Evolutionary conservation across 2,888 invertebrate genomes (phyloP), one percentile per base, ranked within the genome.

Genomic region (Drosophila subsilvestris): DNA sequence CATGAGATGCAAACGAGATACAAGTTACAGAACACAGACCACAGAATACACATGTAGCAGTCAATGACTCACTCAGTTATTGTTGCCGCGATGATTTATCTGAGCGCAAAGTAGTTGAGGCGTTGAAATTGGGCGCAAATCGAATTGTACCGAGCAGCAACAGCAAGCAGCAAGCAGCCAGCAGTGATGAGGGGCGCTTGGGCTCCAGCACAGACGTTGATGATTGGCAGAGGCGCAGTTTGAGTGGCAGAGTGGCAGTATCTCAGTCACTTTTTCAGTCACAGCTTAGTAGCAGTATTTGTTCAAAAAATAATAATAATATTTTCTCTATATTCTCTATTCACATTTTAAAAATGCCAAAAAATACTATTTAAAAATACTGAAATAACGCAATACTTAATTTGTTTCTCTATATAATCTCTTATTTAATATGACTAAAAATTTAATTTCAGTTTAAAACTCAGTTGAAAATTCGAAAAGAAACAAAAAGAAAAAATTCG

Each of bases 111-210:
- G 75, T 69, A 73, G 86, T 79, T 83, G 81, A 85, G 85, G 85
- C 85, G 85, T 88, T 85, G 81, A 85, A 83, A 85, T 85, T 88
- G 85, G 88, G 87, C 87, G 81, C 85, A 88, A 88, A 83, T 85
- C 85, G 75, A 85, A 88, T 86, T 81, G 79, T 50, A 59, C 48
- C 29, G 57, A 57, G 27, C 25, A 22, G 25, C n/a, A 17, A 5
- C 20, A 55, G 59, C 53, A 20, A 20, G 20, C 57, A 65, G 32
- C 29, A 17, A 27, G 48, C 53, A 51, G 22, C 37, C 32, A 29
- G 55, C 22, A 53, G 14, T 25, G 44, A 14, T 20, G 6, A 18
- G 17, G 42, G 14, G 22, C 20, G 25, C 32, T 37, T 14, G 32
- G 1, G 32, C 37, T 37, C n/a, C 37, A 37, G 14, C n/a, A 37